phyloP scores from a whole-genome alignment of 2,888 invertebrate species.

The Lissonota sp. region DNA sequence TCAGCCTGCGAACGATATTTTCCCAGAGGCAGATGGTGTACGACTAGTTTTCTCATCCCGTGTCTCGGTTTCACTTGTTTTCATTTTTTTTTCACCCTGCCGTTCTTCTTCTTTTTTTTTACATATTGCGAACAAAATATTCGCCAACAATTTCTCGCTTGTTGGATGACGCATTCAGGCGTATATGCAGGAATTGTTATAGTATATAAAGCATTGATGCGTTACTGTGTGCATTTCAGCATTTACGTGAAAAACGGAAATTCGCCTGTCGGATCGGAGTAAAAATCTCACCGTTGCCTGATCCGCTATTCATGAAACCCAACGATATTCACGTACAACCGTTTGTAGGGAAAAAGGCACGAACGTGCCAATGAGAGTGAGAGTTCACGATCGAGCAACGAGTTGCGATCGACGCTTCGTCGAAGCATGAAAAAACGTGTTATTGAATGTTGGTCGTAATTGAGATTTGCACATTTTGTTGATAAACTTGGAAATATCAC shows the following conservation, averaged over 20 bases:
- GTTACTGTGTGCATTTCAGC: background rate
- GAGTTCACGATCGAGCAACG: background rate
- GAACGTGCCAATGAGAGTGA: background rate
- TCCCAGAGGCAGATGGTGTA: slow-evolving; percentile 25
- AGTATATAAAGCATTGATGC: background rate
- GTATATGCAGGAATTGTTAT: background rate
- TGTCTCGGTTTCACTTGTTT: slow-evolving; percentile 13
- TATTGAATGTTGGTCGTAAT: no score
- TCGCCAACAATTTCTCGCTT: slow-evolving; percentile 25
- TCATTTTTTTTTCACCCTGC: slow-evolving; percentile 4
- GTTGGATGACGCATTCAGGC: slow-evolving; percentile 5
- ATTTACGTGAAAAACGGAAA: slow-evolving; percentile 14
- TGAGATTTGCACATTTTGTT: no score
- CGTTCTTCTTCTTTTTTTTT: slow-evolving; percentile 16
- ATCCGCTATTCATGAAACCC: slow-evolving; percentile 75
- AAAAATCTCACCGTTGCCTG: slow-evolving; percentile 52
- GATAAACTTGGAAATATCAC: no score
- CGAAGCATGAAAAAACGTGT: background rate
- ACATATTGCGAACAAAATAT: slow-evolving; percentile 14
- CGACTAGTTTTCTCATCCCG: slow-evolving; percentile 17
- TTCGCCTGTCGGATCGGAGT: background rate
- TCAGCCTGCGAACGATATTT: slow-evolving; percentile 25
- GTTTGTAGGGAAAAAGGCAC: no score
- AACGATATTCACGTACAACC: slow-evolving; percentile 9
- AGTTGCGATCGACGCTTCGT: background rate